Conservation (phyloP, 2,797 vertebrate genomes). For the Ctenopoma multispine region DNA sequence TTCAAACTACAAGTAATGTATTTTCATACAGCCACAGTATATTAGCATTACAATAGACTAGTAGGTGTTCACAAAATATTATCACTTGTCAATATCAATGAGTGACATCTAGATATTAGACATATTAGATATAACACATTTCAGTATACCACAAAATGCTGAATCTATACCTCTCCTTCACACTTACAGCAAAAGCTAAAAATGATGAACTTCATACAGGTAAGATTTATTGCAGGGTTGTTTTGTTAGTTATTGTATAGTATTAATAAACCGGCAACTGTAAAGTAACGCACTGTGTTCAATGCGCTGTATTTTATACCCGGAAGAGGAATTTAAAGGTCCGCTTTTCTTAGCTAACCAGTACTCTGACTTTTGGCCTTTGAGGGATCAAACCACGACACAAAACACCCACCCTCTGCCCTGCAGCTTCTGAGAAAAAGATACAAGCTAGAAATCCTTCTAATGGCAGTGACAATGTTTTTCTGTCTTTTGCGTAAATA, state of each 20-base stretch:
- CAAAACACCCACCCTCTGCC: background rate
- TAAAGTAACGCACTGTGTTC: background rate
- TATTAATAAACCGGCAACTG: background rate
- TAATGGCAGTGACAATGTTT: too few relatives aligned
- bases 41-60: background rate
- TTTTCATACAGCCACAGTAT: background rate
- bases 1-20: background rate
- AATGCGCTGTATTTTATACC: background rate
- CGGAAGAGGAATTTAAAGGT: background rate
- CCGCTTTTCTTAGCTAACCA: background rate
- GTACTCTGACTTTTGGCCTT: background rate
- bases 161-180: background rate
- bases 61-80: too few relatives aligned
- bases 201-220: background rate
- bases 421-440: background rate
- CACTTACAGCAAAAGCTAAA: background rate
- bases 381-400: slow-evolving; percentile 10
- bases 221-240: background rate
- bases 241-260: background rate
- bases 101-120: background rate
- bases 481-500: background rate
- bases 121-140: too few relatives aligned
- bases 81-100: background rate
- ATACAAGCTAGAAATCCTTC: background rate
- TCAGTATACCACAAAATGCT: background rate